Evolutionary conservation across 2,113 vertebrate genomes (phyloP).

Genomic region (Eclectus roratus): DNA sequence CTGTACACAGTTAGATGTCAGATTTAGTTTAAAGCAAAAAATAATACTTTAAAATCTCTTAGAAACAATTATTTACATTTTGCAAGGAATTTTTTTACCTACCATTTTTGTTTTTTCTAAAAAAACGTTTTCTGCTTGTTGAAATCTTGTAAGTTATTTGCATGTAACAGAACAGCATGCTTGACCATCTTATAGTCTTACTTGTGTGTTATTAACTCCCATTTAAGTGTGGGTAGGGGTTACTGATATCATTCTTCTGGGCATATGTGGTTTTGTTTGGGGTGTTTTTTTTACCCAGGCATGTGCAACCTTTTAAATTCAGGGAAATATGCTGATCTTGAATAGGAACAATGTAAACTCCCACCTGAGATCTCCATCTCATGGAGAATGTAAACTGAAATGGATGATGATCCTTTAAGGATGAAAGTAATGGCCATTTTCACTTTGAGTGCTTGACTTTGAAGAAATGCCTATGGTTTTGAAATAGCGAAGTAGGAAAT

Average conservation of each 20-base stretch:
- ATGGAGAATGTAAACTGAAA: neutral
- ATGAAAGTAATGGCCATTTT: neutral
- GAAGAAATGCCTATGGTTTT: neutral
- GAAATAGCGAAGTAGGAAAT: neutral
- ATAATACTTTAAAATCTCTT: neutral
- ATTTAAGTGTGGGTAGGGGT: neutral
- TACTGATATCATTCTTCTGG: neutral
- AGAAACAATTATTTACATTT: neutral
- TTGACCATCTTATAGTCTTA: neutral
- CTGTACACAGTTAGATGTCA: neutral
- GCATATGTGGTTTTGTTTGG: neutral
- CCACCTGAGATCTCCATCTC: neutral
- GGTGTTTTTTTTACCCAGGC: neutral
- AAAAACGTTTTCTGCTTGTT: neutral
- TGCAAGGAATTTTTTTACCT: neutral
- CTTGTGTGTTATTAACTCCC: neutral
- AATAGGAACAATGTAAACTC: neutral
- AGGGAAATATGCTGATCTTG: neutral
- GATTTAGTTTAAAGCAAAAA: neutral
- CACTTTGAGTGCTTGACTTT: neutral
- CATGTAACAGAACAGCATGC: neutral
- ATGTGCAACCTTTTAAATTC: neutral
- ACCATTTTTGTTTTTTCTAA: accelerated
- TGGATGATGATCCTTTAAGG: neutral
- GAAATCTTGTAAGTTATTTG: neutral